These are phyloP conservation scores for Pogonognathellus flavescens DNA, from an alignment of 1,140 invertebrate species.

Conservation along the genomic window DNA sequence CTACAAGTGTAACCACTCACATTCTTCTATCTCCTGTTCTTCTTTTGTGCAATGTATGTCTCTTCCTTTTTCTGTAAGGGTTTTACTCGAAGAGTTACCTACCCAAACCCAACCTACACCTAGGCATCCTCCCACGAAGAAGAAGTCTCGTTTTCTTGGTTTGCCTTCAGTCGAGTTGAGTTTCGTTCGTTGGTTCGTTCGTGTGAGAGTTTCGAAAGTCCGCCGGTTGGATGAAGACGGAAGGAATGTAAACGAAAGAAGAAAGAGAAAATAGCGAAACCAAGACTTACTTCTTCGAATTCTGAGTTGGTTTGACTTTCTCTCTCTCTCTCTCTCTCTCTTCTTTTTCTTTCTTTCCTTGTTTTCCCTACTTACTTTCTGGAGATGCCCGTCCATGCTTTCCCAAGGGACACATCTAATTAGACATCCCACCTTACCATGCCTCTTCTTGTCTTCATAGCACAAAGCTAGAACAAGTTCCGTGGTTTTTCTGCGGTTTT, in stretches of 20 bases:
- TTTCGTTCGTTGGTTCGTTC: not conserved
- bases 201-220: constrained; percentile 35
- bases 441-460: not conserved
- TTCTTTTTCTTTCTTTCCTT: constrained; percentile 23
- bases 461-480: not conserved
- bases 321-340: not conserved
- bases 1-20: constrained; percentile 37
- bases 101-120: not conserved
- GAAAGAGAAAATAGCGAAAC: constrained; percentile 46
- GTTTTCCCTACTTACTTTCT: constrained; percentile 39
- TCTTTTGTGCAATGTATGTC: not conserved
- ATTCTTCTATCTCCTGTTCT: not conserved
- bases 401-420: constrained; percentile 59
- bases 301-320: constrained; percentile 28
- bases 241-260: constrained; percentile 58
- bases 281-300: constrained; percentile 15
- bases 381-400: constrained; percentile 34
- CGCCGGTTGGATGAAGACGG: constrained; percentile 53
- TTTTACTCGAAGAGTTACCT: not conserved
- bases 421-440: constrained; percentile 58
- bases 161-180: not conserved
- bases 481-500: constrained; percentile 12
- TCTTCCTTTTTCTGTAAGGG: not conserved
- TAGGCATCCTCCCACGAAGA: not conserved
- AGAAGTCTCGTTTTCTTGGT: not conserved